These are phyloP conservation scores for Drosophila leontia DNA, from an alignment of 1,140 invertebrate genomes.

Conservation along the genomic window DNA sequence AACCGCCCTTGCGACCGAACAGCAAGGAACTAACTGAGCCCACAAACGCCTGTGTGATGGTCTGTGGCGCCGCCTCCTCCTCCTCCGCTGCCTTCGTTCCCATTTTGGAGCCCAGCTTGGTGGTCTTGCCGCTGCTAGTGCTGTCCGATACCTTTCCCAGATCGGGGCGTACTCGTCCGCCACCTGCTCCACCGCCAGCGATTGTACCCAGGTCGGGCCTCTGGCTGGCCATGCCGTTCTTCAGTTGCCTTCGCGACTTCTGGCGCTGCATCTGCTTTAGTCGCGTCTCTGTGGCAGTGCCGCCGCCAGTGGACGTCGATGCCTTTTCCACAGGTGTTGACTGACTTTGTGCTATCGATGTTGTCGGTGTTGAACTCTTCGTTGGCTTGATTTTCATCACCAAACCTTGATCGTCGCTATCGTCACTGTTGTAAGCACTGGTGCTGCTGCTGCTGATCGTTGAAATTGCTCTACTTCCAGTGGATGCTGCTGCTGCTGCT, in stretches of 20 bases:
- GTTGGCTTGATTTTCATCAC: conserved; percentile 55
- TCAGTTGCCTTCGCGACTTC: conserved; percentile 75
- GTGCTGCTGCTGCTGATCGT: conserved; percentile 54
- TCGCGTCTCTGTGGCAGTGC: conserved; percentile 85
- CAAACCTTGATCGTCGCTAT: conserved; percentile 73
- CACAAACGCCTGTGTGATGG: conserved; percentile 87
- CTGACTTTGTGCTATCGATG: conserved; percentile 36
- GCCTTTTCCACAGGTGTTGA: conserved; percentile 25
- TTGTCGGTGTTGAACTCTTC: conserved; percentile 26
- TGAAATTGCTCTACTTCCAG: background rate
- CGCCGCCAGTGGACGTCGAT: conserved; percentile 53
- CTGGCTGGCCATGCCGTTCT: conserved; percentile 84
- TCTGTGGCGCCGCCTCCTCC: conserved; percentile 81
- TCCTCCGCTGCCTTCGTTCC: conserved; percentile 28
- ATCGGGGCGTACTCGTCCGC: conserved; percentile 86
- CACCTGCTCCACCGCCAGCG: conserved; percentile 77
- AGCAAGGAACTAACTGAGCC: conserved; percentile 92
- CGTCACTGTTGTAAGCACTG: conserved; percentile 73
- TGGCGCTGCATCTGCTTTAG: conserved; percentile 81
- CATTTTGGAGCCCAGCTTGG: conserved; percentile 10
- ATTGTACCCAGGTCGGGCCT: conserved; percentile 85
- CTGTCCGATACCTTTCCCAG: conserved; percentile 87
- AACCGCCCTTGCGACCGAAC: conserved; percentile 93
- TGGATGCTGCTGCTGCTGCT: conserved; percentile 10
- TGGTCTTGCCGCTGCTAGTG: conserved; percentile 28